These are phyloP conservation scores for Lanistes nyassanus DNA, from an alignment of 1,140 invertebrate genomes.

Conservation along the genomic window DNA sequence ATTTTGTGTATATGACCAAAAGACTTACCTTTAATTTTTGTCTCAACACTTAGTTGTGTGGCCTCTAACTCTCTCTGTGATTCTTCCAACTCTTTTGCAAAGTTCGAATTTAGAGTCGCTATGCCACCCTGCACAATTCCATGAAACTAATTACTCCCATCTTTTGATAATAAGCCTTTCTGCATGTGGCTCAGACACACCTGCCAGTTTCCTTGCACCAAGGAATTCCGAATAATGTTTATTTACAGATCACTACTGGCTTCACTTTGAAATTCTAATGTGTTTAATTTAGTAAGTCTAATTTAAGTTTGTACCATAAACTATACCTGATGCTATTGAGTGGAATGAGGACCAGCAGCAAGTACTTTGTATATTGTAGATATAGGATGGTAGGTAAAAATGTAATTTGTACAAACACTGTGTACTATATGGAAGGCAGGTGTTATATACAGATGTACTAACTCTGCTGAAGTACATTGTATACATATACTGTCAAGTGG, in stretches of 20 bases:
- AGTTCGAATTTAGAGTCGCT: slow-evolving; percentile 51
- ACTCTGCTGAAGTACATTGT: no score
- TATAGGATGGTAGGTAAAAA: no score
- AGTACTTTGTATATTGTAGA: no score
- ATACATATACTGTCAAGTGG: neutral
- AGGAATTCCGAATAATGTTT: neutral
- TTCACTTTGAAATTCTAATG: no score
- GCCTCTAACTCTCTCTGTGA: slow-evolving; percentile 40
- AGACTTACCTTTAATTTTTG: slow-evolving; percentile 43
- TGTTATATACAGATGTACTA: neutral
- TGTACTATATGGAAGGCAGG: neutral
- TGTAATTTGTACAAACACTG: no score
- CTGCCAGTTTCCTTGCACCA: neutral
- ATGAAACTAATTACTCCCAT: neutral
- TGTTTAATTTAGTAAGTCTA: neutral
- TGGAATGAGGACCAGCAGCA: no score
- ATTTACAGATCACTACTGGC: no score
- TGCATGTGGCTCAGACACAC: neutral
- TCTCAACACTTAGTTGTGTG: slow-evolving; percentile 39
- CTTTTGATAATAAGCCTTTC: neutral
- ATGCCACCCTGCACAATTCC: slow-evolving; percentile 54
- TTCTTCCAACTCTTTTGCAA: slow-evolving; percentile 48
- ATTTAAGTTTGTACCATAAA: neutral
- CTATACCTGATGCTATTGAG: no score
- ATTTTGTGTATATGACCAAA: neutral